Conservation (phyloP, 2,888 invertebrate genomes). For the Cordilura impudica region DNA sequence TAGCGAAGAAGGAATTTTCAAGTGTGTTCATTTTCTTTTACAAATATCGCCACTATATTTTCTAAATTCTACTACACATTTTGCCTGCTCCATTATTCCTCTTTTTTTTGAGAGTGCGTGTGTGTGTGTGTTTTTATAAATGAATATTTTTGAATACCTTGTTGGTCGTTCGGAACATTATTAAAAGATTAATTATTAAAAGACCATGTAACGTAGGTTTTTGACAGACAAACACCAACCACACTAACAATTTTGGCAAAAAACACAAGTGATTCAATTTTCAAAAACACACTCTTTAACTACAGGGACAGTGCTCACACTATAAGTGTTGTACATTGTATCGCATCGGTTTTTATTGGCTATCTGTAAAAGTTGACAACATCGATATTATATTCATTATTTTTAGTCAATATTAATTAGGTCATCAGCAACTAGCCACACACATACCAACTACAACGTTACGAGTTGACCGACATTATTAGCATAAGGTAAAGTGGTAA, state of each 20-base stretch:
- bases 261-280: not conserved
- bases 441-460: not conserved
- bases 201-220: not conserved
- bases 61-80: too few species aligned
- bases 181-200: conserved; percentile 34
- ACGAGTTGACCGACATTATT: conserved; percentile 32
- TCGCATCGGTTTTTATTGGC: not conserved
- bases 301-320: not conserved
- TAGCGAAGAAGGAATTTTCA: too few species aligned
- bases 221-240: not conserved
- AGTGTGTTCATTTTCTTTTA: too few species aligned
- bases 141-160: too few species aligned
- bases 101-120: too few species aligned
- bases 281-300: not conserved
- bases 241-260: conserved; percentile 1
- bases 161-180: not conserved
- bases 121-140: too few species aligned
- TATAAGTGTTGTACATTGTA: not conserved
- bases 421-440: conserved; percentile 28
- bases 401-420: conserved; percentile 58
- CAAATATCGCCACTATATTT: too few species aligned
- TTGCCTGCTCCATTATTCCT: too few species aligned
- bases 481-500: conserved; percentile 14
- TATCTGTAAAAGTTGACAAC: conserved; percentile 32
- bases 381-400: conserved; percentile 55